Evolutionary conservation across 2,888 invertebrate species (phyloP).

Genomic region (Cactoblastis cactorum): DNA sequence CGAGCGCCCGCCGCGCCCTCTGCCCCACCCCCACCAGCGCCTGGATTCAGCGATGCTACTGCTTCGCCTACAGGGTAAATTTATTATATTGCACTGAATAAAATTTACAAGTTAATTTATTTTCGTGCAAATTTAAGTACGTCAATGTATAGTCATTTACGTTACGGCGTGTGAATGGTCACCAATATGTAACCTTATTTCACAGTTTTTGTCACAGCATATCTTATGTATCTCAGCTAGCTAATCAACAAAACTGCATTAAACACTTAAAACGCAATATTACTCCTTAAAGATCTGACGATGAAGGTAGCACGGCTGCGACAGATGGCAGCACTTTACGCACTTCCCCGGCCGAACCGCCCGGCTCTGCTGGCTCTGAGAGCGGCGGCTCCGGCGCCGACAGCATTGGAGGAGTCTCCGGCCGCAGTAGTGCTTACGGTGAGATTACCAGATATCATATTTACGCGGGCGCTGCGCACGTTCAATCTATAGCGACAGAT

Average conservation of each 20-base stretch:
- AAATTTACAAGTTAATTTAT: too few species aligned
- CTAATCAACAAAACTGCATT: too few species aligned
- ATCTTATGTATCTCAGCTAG: too few species aligned
- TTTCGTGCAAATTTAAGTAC: too few species aligned
- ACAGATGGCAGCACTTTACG: constrained; percentile 96
- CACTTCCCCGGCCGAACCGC: constrained; percentile 66
- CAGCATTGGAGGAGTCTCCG: constrained; percentile 96
- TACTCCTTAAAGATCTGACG: constrained; percentile 85
- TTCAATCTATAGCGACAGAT: too few species aligned
- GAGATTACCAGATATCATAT: constrained; percentile 12
- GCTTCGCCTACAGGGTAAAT: constrained; percentile 84
- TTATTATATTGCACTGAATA: neutral
- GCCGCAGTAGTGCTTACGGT: constrained; percentile 94
- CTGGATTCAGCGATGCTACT: constrained; percentile 86
- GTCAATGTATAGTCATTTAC: too few species aligned
- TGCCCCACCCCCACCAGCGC: constrained; percentile 57
- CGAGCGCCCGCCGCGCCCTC: constrained; percentile 60
- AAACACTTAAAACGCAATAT: too few species aligned
- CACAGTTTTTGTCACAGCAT: too few species aligned
- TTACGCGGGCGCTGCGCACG: neutral
- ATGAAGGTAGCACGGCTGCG: constrained; percentile 96
- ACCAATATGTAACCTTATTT: too few species aligned
- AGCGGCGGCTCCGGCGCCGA: constrained; percentile 96
- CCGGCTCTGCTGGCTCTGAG: constrained; percentile 86
- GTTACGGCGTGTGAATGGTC: too few species aligned